These are phyloP conservation scores for Agrilus planipennis DNA, from an alignment of 1,140 invertebrate genomes.

Conservation along the genomic window DNA sequence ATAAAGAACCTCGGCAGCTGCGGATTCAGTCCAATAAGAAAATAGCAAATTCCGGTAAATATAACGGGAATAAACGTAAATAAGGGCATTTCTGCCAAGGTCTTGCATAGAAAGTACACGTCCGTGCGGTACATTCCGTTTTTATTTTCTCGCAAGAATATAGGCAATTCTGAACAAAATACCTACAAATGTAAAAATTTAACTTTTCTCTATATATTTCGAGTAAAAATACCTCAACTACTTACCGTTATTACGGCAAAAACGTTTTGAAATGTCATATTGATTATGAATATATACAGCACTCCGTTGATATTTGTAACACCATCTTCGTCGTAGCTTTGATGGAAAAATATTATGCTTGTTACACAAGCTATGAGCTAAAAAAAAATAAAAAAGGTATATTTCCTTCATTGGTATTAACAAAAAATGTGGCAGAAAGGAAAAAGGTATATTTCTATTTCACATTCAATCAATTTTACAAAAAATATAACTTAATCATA, in stretches of 20 bases:
- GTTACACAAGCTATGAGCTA: neutral
- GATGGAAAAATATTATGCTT: neutral
- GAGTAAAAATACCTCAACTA: slow-evolving; percentile 16
- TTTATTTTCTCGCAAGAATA: slow-evolving; percentile 83
- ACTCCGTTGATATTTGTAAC: slow-evolving; percentile 94
- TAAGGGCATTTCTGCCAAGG: slow-evolving; percentile 73
- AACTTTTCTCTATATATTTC: neutral
- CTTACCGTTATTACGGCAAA: slow-evolving; percentile 81
- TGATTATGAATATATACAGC: slow-evolving; percentile 85
- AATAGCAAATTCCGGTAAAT: slow-evolving; percentile 79
- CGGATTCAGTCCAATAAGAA: slow-evolving; percentile 72
- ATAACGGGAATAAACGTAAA: slow-evolving; percentile 71
- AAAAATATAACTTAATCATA: too few species aligned
- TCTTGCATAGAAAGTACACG: slow-evolving; percentile 88
- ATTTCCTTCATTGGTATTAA: too few species aligned
- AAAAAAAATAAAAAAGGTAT: too few species aligned
- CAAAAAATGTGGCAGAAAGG: too few species aligned
- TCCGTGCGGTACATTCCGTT: slow-evolving; percentile 89
- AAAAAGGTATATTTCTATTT: too few species aligned
- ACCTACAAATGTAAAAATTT: slow-evolving; percentile 51
- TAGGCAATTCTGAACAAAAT: slow-evolving; percentile 81
- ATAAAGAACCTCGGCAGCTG: slow-evolving; percentile 60
- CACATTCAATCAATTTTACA: too few species aligned
- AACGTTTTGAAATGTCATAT: slow-evolving; percentile 89
- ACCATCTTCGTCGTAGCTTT: slow-evolving; percentile 51